Evolutionary conservation across 2,113 vertebrate species (phyloP).

Genomic region (Coptodon rendalli): DNA sequence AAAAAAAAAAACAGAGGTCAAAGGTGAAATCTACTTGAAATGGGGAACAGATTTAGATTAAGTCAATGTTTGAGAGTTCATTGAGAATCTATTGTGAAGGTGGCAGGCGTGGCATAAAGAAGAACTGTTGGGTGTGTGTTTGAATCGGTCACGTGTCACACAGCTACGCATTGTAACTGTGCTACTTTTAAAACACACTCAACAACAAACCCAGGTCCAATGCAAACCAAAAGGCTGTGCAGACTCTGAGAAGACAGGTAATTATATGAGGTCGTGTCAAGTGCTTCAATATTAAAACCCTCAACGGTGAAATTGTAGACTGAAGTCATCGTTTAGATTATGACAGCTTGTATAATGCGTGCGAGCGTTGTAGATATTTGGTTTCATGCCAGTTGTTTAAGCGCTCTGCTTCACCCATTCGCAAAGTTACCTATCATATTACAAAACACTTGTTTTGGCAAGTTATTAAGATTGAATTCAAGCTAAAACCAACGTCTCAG

Average conservation of each 20-base stretch:
- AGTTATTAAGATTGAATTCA: background rate
- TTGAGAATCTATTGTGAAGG: constrained; percentile 41
- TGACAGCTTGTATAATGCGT: background rate
- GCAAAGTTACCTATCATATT: background rate
- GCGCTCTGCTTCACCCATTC: background rate
- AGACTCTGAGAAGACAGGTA: background rate
- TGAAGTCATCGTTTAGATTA: background rate
- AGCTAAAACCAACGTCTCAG: background rate
- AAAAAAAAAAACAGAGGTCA: constrained; percentile 26
- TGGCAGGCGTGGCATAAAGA: constrained; percentile 18
- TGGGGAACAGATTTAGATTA: constrained; percentile 45
- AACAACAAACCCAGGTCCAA: background rate
- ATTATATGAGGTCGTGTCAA: constrained; percentile 30
- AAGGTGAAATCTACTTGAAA: constrained; percentile 46
- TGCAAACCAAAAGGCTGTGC: background rate
- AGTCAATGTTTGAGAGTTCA: constrained; percentile 52
- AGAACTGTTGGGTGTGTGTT: constrained; percentile 28
- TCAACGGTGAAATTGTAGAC: background rate
- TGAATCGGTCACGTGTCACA: constrained; percentile 48
- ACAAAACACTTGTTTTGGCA: constrained; percentile 10
- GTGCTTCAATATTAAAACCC: background rate
- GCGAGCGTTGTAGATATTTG: background rate
- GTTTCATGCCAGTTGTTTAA: constrained; percentile 4
- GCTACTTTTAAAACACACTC: constrained; percentile 27
- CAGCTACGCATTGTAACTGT: background rate